These are phyloP conservation scores for Umimayanthus kanabou DNA, from an alignment of 92 coral and sea anemone genomes.

Conservation along the genomic window DNA sequence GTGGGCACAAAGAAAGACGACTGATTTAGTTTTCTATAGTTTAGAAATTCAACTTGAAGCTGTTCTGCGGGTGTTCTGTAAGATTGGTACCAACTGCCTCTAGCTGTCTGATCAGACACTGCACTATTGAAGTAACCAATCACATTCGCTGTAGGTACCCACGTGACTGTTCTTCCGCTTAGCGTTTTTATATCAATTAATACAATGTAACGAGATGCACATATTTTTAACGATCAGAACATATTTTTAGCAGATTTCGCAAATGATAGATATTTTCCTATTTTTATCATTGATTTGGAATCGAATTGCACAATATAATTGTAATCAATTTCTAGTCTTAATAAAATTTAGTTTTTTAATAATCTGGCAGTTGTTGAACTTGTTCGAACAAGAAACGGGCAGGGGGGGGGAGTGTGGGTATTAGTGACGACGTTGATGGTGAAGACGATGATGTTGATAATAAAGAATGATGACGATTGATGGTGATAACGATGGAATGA, in stretches of 20 bases:
- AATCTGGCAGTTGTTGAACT: background rate
- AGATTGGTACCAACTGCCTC: no score
- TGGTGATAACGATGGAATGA: background rate
- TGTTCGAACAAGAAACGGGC: background rate
- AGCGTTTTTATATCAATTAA: background rate
- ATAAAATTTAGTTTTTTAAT: no score
- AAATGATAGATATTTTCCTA: slow-evolving; percentile 3
- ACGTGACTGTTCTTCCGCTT: background rate
- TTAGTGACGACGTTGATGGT: background rate
- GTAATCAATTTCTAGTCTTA: background rate
- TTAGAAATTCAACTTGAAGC: no score
- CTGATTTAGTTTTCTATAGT: no score
- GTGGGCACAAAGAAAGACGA: no score
- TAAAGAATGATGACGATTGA: background rate
- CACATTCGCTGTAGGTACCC: background rate
- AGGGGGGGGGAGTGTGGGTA: background rate
- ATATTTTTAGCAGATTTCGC: slow-evolving; percentile 4
- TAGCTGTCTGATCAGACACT: background rate
- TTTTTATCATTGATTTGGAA: background rate
- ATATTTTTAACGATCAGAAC: background rate
- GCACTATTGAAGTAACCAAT: background rate
- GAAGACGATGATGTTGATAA: background rate
- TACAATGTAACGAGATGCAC: slow-evolving; percentile 24
- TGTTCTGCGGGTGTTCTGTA: no score
- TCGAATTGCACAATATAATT: background rate